Evolutionary conservation across 2,113 vertebrate species (phyloP), one percentile per base, ranked within the genome.

Genomic region (Opisthocomus hoazin): DNA sequence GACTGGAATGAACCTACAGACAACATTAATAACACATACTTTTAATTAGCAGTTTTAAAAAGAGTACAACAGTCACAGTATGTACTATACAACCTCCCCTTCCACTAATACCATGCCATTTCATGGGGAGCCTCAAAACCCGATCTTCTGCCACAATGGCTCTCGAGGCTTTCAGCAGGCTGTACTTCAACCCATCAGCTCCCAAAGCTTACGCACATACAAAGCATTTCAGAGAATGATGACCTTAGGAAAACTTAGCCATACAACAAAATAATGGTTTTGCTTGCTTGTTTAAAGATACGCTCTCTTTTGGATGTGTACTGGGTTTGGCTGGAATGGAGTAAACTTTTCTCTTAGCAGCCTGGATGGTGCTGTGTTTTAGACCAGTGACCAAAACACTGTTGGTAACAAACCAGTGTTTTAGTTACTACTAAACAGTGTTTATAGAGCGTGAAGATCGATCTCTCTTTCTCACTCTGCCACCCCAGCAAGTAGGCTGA

Each of bases 1-100:
- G 98, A 99, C 99, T 98, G 98, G 98, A 98, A 99, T 99, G 98
- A 96, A 98, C 99, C 99, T 99, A 98, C 91, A 98, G 97, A 98
- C 97, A 97, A 98, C 96, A 98, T 98, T 97, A 97, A 98, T 94
- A 97, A 98, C 76, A 98, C 94, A 97, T 69, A 96, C 96, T 97
- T 98, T 96, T 94, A 98, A 96, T 97, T 20, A 91, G 57, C 77
- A 91, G 61, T 34, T 90, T 89, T 82, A 26, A 57, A 86, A 84
- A 89, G 36, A 90, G 37, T 51, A 53, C 54, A 96, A 89, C 26
- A 96, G 81, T 87, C n/a, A 92, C 41, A 95, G 27, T 41, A 94
- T 15, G 69, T 76, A 76, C 63, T 57, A 70, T 43, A 90, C n/a
- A 92, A 82, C 53, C 69, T 91, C 73, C 73, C 56, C 46, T 75